A percentile compares a stretch with the other conserved stretches of the same genome.
phyloP scores from a whole-genome alignment of 2,113 vertebrate genomes.

The Procavia capensis region DNA sequence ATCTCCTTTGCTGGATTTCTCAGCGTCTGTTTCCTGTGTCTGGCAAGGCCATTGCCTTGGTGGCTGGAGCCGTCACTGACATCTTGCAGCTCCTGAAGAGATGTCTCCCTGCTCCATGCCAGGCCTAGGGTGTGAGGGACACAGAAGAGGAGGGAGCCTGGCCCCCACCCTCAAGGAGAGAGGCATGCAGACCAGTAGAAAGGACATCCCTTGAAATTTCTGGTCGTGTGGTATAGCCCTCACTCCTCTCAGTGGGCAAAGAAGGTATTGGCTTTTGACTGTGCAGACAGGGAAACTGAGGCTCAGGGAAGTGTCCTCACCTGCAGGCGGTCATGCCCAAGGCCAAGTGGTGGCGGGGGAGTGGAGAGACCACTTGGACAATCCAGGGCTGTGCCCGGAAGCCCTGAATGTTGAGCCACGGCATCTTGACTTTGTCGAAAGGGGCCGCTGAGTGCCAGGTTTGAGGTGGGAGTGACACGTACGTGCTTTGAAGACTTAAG shows the following conservation, averaged over 20 bases:
- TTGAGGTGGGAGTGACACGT: rapidly evolving
- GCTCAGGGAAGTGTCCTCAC: neutral
- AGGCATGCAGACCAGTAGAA: rapidly evolving
- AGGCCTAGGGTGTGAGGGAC: rapidly evolving
- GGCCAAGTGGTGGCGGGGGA: neutral
- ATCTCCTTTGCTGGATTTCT: rapidly evolving
- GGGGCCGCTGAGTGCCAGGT: neutral
- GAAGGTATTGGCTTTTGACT: neutral
- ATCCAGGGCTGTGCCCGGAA: rapidly evolving
- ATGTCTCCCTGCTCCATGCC: rapidly evolving
- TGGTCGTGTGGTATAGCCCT: rapidly evolving
- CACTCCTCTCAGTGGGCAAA: rapidly evolving
- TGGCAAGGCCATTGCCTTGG: rapidly evolving
- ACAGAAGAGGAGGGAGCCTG: rapidly evolving
- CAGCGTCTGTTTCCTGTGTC: rapidly evolving
- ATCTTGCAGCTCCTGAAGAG: neutral
- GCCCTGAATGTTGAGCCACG: rapidly evolving
- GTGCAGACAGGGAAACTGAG: neutral
- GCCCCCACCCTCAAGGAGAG: too few relatives aligned
- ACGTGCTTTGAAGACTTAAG: rapidly evolving
- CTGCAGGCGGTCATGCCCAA: rapidly evolving
- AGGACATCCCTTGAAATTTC: too few relatives aligned
- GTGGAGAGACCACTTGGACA: rapidly evolving
- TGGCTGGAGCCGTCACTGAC: rapidly evolving
- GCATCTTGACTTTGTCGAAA: rapidly evolving